Evolutionary conservation across 2,113 vertebrate genomes (phyloP), one percentile per base, ranked within the genome.

Genomic region (Cyphomyrus discorhynchus): DNA sequence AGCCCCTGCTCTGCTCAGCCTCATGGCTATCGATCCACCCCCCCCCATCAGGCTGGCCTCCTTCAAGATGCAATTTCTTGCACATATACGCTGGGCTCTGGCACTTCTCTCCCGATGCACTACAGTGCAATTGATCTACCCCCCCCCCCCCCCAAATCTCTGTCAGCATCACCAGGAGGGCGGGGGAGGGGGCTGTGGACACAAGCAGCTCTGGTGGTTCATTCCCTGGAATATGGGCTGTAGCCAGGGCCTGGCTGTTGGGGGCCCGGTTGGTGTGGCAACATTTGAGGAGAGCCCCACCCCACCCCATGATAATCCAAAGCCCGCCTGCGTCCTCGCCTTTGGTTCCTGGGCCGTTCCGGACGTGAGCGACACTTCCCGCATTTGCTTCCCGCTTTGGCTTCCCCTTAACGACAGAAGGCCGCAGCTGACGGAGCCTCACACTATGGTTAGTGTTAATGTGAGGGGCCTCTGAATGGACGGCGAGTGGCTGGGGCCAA

Each of bases 61-160:
- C 95, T 95, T 94, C 93, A 95, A 96, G 95, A 95, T 95, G 95
- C 94, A 95, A 95, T 96, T 95, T 95, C 95, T 95, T 94, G 89
- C 94, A 91, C 93, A 94, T 95, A 93, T 93, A 93, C 93, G 93
- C 91, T 91, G 70, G 89, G 92, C 92, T 13, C 84, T 70, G 90
- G 93, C 93, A 93, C 95, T 95, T 95, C 94, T 94, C 95, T 95
- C 93, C 92, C 92, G 91, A 92, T 89, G 58, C 83, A 27, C 91
- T 74, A 91, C 45, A 62, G 52, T 86, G 93, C 91, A 91, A 95
- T 94, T 95, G 95, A 96, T 96, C 93, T 92, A 91, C 92, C 91
- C 91, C 91, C 90, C 70, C 91, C 89, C 91, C 89, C 89, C 92
- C 70, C 80, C n/a, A n/a, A 80, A 90, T 17, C 66, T 53, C 86